Base-by-base conservation (phyloP, 2,113 vertebrate species). In the Platanista minor region DNA sequence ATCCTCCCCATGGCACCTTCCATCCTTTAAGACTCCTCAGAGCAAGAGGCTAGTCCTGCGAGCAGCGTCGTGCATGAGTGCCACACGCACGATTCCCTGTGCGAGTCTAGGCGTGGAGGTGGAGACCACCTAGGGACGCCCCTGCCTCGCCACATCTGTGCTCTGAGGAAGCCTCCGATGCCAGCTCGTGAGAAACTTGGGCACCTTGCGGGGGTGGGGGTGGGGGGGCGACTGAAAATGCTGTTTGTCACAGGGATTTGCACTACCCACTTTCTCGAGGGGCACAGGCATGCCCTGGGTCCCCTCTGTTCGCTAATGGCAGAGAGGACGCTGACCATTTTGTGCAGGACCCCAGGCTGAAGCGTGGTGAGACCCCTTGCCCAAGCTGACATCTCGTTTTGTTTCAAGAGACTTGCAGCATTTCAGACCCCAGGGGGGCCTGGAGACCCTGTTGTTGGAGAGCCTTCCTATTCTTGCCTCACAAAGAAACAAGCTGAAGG, bases 1-100 rank as follows among this genome's bases (percentile, higher is more conserved):
- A 3, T 25, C 59, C n/a, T n/a, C 27, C 46, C 49, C 0, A 0
- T 5, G 11, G 27, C 23, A 25, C 27, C 72, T 72, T 46, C 62
- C 75, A 6, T 82, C 77, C 49, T 81, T 12, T 57, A 23, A 89
- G 69, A 75, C 11, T 29, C 39, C 39, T 8, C 25, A 3, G 39
- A 25, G 43, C 25, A n/a, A 15, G 66, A 43, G 39, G 1, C 33
- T 46, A 33, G 80, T 78, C 36, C 67, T 11, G 46, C 0, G 12
- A 39, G 49, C 29, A 21, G 21, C 13, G 14, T 8, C 41, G 52
- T 5, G n/a, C 25, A 7, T 21, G 39, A 61, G 59, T 12, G 14
- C 72, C 46, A 49, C 9, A 20, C 27, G 23, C 39, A 39, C 39
- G 6, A 3, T 11, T 80, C 33, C 72, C 33, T 7, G 3, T 4